These are phyloP conservation scores for Esperia sulphurella DNA, from an alignment of 2,888 invertebrate genomes.

Conservation along the genomic window DNA sequence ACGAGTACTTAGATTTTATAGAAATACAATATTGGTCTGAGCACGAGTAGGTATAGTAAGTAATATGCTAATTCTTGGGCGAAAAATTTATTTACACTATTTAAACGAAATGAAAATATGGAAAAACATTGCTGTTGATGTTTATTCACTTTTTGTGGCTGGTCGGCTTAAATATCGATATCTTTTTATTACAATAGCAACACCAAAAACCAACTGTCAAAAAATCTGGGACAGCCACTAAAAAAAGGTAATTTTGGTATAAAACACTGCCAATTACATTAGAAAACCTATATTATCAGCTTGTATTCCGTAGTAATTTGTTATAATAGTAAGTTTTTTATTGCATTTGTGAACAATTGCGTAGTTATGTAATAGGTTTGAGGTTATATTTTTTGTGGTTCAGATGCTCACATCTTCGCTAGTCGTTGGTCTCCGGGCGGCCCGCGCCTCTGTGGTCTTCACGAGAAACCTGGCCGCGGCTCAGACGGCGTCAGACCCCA, in stretches of 20 bases:
- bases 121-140: too few relatives aligned
- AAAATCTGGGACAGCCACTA: slow-evolving; percentile 21
- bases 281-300: neutral
- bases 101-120: too few relatives aligned
- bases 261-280: neutral
- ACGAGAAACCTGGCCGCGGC: slow-evolving; percentile 86
- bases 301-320: neutral
- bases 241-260: slow-evolving; percentile 33
- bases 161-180: too few relatives aligned
- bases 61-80: too few relatives aligned
- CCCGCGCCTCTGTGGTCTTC: slow-evolving; percentile 70
- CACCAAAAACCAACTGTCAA: slow-evolving; percentile 27
- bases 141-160: too few relatives aligned
- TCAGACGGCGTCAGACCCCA: slow-evolving; percentile 90
- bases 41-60: too few relatives aligned
- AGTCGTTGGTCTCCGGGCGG: slow-evolving; percentile 67
- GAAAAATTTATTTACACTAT: too few relatives aligned
- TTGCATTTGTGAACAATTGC: slow-evolving; percentile 9
- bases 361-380: slow-evolving; percentile 53
- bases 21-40: too few relatives aligned
- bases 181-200: too few relatives aligned
- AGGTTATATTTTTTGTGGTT: slow-evolving; percentile 60
- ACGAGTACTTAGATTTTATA: too few relatives aligned
- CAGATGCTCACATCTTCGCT: slow-evolving; percentile 80
- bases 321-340: slow-evolving; percentile 8